Percentiles rank a stretch among this genome's conserved stretches.
Conservation (phyloP, 2,888 invertebrate species). For the Lasius platythorax region DNA sequence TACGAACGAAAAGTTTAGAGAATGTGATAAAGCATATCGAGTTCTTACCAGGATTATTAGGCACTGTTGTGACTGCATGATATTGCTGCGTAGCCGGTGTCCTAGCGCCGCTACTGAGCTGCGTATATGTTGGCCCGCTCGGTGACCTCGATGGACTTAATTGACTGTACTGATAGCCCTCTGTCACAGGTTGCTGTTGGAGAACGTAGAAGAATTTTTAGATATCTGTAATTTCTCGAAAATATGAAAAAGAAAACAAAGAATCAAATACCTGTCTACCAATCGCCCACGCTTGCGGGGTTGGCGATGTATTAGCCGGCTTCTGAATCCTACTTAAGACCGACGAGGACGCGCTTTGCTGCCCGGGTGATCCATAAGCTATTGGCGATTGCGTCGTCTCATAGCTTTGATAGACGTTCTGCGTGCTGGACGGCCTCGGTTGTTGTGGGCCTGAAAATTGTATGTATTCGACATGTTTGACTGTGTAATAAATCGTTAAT, state of each 20-base stretch:
- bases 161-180: slow-evolving; percentile 90
- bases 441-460: slow-evolving; percentile 86
- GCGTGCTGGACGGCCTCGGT: slow-evolving; percentile 90
- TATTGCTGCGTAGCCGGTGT: slow-evolving; percentile 86
- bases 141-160: slow-evolving; percentile 94
- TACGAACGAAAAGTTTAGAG: background rate
- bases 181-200: slow-evolving; percentile 89
- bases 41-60: slow-evolving; percentile 84
- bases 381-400: slow-evolving; percentile 93
- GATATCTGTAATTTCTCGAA: background rate
- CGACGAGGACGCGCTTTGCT: slow-evolving; percentile 88
- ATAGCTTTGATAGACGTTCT: slow-evolving; percentile 91
- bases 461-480: background rate
- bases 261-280: slow-evolving; percentile 86
- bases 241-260: background rate
- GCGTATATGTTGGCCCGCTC: slow-evolving; percentile 94
- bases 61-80: slow-evolving; percentile 86
- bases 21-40: background rate
- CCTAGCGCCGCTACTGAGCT: slow-evolving; percentile 90
- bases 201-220: slow-evolving; percentile 21
- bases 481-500: background rate
- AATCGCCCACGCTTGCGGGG: slow-evolving; percentile 90
- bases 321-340: slow-evolving; percentile 90
- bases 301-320: slow-evolving; percentile 90
- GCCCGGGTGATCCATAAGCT: slow-evolving; percentile 89